Percentiles rank a stretch among this genome's conserved stretches.
Conservation (phyloP, 2,888 invertebrate species). For the Resseliella maxima region DNA sequence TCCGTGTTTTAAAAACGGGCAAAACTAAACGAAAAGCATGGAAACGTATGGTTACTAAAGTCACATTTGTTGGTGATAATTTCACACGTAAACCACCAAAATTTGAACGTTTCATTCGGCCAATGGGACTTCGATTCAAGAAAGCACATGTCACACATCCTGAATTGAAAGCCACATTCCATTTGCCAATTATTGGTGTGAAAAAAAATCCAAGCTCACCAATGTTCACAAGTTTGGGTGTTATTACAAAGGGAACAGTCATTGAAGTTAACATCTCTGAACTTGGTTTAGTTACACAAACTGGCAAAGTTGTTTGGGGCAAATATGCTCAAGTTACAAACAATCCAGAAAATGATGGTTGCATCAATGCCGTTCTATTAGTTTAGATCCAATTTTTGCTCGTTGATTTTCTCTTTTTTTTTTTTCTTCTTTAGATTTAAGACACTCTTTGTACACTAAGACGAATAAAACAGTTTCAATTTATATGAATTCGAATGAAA, state of each 20-base stretch:
- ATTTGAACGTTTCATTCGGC: slow-evolving; percentile 97
- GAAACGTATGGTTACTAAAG: slow-evolving; percentile 99
- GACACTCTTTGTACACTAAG: slow-evolving; percentile 30
- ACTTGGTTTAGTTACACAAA: slow-evolving; percentile 97
- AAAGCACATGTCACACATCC: slow-evolving; percentile 99
- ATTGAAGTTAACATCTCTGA: slow-evolving; percentile 99
- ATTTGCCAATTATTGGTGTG: slow-evolving; percentile 96
- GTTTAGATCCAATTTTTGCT: slow-evolving; percentile 72
- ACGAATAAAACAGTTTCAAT: slow-evolving; percentile 33
- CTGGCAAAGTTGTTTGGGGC: slow-evolving; percentile 99
- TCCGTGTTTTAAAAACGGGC: slow-evolving; percentile 90
- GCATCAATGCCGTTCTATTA: slow-evolving; percentile 97
- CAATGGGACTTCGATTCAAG: slow-evolving; percentile 96
- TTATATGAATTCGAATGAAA: background rate
- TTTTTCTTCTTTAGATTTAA: slow-evolving; percentile 2
- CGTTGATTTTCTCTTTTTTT: slow-evolving; percentile 22
- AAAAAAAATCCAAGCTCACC: slow-evolving; percentile 99
- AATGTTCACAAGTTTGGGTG: slow-evolving; percentile 96
- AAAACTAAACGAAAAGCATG: slow-evolving; percentile 95
- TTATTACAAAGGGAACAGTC: slow-evolving; percentile 98
- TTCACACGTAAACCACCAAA: slow-evolving; percentile 99
- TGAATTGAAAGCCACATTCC: slow-evolving; percentile 97
- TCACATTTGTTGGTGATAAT: slow-evolving; percentile 96
- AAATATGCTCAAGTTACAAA: slow-evolving; percentile 99
- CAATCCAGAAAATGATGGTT: slow-evolving; percentile 99